Evolutionary conservation across 2,888 invertebrate species (phyloP), one percentile per base, ranked within the genome.

Genomic region (Epiblema foenella): DNA sequence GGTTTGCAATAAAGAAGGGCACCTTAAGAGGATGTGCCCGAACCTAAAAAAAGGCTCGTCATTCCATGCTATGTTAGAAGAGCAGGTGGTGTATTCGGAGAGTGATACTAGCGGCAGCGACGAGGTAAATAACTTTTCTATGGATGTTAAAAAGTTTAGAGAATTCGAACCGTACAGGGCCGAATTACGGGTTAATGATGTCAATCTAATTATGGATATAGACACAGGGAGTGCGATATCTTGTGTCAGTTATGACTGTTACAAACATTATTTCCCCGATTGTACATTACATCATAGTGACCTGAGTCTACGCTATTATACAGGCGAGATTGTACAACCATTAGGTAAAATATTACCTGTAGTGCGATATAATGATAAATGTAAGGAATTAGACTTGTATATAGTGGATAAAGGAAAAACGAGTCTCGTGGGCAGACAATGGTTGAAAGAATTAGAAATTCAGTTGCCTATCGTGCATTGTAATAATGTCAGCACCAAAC

Each of bases 91-190:
- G 49, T 17, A 49, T n/a, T 15, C 9, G 20, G 52, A 18, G 20
- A 11, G 20, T 11, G 52, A 52, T 0, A 9, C n/a, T 11, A 52
- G 52, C 52, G 20, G 20, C 5, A 52, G 52, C 18, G 52, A 52
- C 20, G 52, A 52, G 52, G 52, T 52, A 52, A 18, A 52, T 52
- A 52, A 52, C 20, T 20, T 18, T 52, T 52, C 52, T 20, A 52
- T 52, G 10, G 52, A 18, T 52, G 20, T 20, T 18, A 52, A 52
- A 20, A 18, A 52, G 8, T 52, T 52, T 20, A 52, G 20, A 3
- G 52, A 10, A 9, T 39, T 10, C 10, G 10, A 9, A 39, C 39
- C 39, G 3, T 39, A 39, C 10, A 24, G 24, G 24, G 24, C 24
- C 24, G 11, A 10, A 12, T 9, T 39, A 12, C 1, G 10, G 10